Evolutionary conservation across 1,140 invertebrate species (phyloP).

Genomic region (Trichonephila inaurata): DNA sequence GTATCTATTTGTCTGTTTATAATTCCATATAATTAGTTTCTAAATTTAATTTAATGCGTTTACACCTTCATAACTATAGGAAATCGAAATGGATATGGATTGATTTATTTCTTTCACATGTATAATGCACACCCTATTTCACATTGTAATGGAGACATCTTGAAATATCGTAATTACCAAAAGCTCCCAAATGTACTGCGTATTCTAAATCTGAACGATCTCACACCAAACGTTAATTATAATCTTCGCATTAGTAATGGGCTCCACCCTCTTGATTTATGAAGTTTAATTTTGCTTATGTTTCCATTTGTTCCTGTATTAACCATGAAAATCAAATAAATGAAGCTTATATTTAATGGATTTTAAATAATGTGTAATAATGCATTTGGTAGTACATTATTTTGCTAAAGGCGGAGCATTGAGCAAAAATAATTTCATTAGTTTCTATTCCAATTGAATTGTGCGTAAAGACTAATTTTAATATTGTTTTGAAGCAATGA

Average conservation of each 20-base stretch:
- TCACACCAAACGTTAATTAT: conserved; percentile 1
- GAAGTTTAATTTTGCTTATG: neutral
- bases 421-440: too few relatives aligned
- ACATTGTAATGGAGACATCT: neutral
- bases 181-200: neutral
- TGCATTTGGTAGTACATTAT: neutral
- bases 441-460: too few relatives aligned
- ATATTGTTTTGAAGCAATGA: too few relatives aligned
- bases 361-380: neutral
- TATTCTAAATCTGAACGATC: neutral
- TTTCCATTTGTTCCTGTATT: neutral
- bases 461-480: too few relatives aligned
- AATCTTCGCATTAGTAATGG: neutral
- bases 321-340: neutral
- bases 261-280: conserved; percentile 37
- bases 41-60: too few relatives aligned
- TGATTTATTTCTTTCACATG: neutral
- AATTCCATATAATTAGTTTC: too few relatives aligned
- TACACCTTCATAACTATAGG: too few relatives aligned
- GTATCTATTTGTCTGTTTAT: too few relatives aligned
- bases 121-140: neutral
- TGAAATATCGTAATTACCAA: neutral
- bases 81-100: neutral
- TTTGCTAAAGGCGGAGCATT: too few relatives aligned
- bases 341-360: neutral